These are phyloP conservation scores for Cyclargus thomasi DNA, from an alignment of 1,140 invertebrate genomes.

Conservation along the genomic window DNA sequence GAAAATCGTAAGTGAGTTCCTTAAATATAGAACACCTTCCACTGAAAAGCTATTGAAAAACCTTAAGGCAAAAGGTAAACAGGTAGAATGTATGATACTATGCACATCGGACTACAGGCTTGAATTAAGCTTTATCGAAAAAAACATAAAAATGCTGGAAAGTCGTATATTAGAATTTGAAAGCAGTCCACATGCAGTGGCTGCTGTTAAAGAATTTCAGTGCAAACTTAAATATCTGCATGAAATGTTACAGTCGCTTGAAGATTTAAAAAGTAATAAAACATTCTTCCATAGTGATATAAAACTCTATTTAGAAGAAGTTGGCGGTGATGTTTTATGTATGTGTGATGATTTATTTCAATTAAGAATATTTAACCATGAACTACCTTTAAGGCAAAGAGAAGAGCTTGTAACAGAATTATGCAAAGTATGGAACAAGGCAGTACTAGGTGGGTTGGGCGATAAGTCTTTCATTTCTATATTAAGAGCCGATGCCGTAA, in stretches of 20 bases:
- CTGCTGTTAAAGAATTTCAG: conserved; percentile 46
- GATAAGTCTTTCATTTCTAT: conserved; percentile 66
- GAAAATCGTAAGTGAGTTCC: conserved; percentile 51
- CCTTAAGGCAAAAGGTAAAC: conserved; percentile 48
- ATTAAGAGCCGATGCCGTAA: conserved; percentile 53
- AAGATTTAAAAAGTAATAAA: conserved; percentile 51
- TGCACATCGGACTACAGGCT: conserved; percentile 43
- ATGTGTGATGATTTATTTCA: conserved; percentile 60
- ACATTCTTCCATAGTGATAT: conserved; percentile 38
- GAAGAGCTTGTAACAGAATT: conserved; percentile 57
- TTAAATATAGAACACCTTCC: conserved; percentile 34
- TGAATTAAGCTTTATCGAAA: conserved; percentile 55
- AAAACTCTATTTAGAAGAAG: conserved; percentile 35
- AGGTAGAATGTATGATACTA: conserved; percentile 47
- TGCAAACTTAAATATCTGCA: conserved; percentile 59
- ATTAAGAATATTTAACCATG: conserved; percentile 59
- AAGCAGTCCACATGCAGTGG: conserved; percentile 42
- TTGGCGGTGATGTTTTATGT: conserved; percentile 43
- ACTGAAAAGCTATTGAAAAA: conserved; percentile 44
- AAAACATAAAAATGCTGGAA: conserved; percentile 53
- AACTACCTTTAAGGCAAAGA: conserved; percentile 46
- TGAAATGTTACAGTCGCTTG: conserved; percentile 41
- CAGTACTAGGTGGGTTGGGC: conserved; percentile 53
- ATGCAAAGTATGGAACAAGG: conserved; percentile 59
- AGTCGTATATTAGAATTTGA: conserved; percentile 49